Evolutionary conservation across 2,113 vertebrate species (phyloP), one percentile per base, ranked within the genome.

Genomic region (Crocuta crocuta): DNA sequence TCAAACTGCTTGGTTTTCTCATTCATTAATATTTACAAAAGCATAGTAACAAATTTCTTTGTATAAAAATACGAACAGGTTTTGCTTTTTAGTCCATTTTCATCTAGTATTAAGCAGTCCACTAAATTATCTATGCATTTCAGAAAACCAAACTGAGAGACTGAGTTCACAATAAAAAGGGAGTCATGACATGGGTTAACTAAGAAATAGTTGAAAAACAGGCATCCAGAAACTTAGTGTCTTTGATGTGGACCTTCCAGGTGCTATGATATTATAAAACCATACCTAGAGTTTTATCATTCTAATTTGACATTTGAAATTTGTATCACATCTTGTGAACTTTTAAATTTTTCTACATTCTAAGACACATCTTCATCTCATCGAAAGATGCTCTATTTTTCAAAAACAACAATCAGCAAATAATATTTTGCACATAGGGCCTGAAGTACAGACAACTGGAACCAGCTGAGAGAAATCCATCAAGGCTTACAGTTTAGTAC

Each of bases 271-370:
- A 66, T 53, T 61, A 95, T 31, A 71, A 93, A 70, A 79, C 13
- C 3, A 10, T 19, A 55, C 35, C 43, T 71, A 70, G 31, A 24
- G 12, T 70, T 85, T 91, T 81, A 45, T 65, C 63, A 88, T 63
- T 95, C 24, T 85, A 90, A 61, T 90, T 73, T 82, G 13, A 48
- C 24, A 95, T 48, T 73, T 79, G 7, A 86, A 85, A 88, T 35
- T 26, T 93, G 11, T 78, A 11, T 31, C 39, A 48, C 9, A 61
- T 85, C 39, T 84, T 84, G 7, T 28, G n/a, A 39, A 79, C 24
- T 96, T 95, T 95, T 81, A 5, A 48, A 76, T 33, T 66, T 50
- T 79, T 94, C 63, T 76, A 23, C 63, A 88, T 93, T 94, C 84
- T 76, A 92, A 92, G 35, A 90, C 95, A 94, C 12, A 8, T 24